Evolutionary conservation across 2,888 invertebrate genomes (phyloP).

Genomic region (Philhelius pedissequus): DNA sequence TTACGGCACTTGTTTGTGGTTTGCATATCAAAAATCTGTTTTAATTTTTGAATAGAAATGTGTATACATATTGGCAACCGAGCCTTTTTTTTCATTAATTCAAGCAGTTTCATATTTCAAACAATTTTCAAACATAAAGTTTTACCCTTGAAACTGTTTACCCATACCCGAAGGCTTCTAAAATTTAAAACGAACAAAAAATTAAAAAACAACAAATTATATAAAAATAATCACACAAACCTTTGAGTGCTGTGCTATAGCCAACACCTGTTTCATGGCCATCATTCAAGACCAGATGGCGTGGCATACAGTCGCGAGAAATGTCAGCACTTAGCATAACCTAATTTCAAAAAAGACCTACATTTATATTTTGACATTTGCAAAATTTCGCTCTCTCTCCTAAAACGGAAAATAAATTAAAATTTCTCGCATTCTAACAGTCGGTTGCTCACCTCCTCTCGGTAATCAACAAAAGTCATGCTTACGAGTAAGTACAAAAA

Average conservation of each 20-base stretch:
- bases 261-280: constrained; percentile 36
- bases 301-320: not conserved
- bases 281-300: constrained; percentile 54
- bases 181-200: not conserved
- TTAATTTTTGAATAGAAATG: too few species aligned
- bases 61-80: too few species aligned
- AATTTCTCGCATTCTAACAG: not conserved
- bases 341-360: constrained; percentile 37
- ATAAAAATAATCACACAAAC: not conserved
- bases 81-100: too few species aligned
- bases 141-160: not conserved
- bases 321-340: constrained; percentile 14
- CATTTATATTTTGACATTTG: constrained; percentile 39
- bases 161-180: not conserved
- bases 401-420: constrained; percentile 46
- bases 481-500: constrained; percentile 7
- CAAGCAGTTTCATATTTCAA: too few species aligned
- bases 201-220: not conserved
- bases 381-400: not conserved
- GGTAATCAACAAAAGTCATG: constrained; percentile 17
- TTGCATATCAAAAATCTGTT: too few species aligned
- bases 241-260: not conserved
- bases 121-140: not conserved
- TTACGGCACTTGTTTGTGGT: too few species aligned
- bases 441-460: not conserved